Conservation (phyloP, 1,140 invertebrate species). For the Formica selysi region DNA sequence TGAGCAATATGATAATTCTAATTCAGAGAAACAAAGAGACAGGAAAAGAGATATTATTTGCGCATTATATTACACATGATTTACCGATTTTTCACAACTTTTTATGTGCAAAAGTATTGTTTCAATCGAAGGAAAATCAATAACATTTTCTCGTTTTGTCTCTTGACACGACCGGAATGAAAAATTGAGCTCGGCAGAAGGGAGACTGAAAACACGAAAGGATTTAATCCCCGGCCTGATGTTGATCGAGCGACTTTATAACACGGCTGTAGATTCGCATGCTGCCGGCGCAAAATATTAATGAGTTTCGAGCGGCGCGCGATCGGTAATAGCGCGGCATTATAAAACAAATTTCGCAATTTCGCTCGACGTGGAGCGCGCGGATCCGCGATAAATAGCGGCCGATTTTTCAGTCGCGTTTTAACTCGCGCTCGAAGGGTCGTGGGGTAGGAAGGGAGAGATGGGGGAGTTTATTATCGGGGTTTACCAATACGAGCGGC, state of each 20-base stretch:
- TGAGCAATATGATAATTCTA: neutral
- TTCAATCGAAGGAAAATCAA: constrained; percentile 46
- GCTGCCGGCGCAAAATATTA: constrained; percentile 59
- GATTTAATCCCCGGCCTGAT: constrained; percentile 58
- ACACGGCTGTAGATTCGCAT: constrained; percentile 41
- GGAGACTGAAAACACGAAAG: constrained; percentile 49
- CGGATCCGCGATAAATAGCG: constrained; percentile 43
- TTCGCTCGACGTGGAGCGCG: constrained; percentile 23
- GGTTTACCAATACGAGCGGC: constrained; percentile 45
- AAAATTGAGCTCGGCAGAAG: constrained; percentile 23
- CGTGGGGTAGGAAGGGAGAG: no score
- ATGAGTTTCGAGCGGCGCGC: constrained; percentile 49
- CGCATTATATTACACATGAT: neutral
- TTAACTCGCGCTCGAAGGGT: constrained; percentile 16
- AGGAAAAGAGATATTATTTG: neutral
- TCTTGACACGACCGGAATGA: constrained; percentile 24
- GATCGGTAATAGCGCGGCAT: constrained; percentile 55
- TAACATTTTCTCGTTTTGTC: constrained; percentile 32
- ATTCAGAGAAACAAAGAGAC: neutral
- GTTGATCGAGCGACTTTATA: constrained; percentile 62
- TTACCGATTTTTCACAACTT: neutral
- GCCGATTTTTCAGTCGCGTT: constrained; percentile 55
- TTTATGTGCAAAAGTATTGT: neutral
- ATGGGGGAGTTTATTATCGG: constrained; percentile 69
- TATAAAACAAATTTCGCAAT: constrained; percentile 65